Percentiles rank a stretch among this genome's conserved stretches.
These are phyloP conservation scores for Drosophila aff. DNA, from an alignment of 1,140 invertebrate genomes.

Conservation along the genomic window DNA sequence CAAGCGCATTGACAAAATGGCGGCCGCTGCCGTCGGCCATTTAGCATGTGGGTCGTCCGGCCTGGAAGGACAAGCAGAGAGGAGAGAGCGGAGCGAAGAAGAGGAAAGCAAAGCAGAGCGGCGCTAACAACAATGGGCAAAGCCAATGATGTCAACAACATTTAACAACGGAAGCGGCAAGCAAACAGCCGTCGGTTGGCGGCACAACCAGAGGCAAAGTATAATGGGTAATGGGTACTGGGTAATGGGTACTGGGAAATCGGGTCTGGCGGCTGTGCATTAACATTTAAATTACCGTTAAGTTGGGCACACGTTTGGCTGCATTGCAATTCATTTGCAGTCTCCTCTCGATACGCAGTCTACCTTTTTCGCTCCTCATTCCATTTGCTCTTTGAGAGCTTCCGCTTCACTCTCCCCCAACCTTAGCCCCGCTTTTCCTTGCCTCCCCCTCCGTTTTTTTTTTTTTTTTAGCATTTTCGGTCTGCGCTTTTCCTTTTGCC, in stretches of 20 bases:
- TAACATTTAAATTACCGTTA: slow-evolving; percentile 72
- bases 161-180: slow-evolving; percentile 55
- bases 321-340: slow-evolving; percentile 67
- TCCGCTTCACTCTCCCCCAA: background rate
- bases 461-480: slow-evolving; percentile 27
- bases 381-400: slow-evolving; percentile 34
- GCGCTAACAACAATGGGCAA: slow-evolving; percentile 45
- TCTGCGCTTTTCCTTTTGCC: slow-evolving; percentile 37
- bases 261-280: slow-evolving; percentile 39
- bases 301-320: slow-evolving; percentile 65
- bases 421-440: background rate
- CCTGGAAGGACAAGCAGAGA: background rate
- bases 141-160: slow-evolving; percentile 67
- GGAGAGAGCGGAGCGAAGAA: background rate
- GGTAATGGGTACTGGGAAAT: background rate
- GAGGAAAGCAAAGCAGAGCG: slow-evolving; percentile 9
- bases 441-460: slow-evolving; percentile 1
- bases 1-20: slow-evolving; percentile 60
- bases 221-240: slow-evolving; percentile 5
- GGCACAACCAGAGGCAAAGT: background rate
- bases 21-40: slow-evolving; percentile 43
- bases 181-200: slow-evolving; percentile 38
- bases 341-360: slow-evolving; percentile 47
- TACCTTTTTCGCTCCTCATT: slow-evolving; percentile 34
- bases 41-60: slow-evolving; percentile 36